Percentiles rank a stretch among this genome's conserved stretches.
Evolutionary conservation across 2,113 vertebrate genomes (phyloP).

Genomic region (Pollimyrus isidori): DNA sequence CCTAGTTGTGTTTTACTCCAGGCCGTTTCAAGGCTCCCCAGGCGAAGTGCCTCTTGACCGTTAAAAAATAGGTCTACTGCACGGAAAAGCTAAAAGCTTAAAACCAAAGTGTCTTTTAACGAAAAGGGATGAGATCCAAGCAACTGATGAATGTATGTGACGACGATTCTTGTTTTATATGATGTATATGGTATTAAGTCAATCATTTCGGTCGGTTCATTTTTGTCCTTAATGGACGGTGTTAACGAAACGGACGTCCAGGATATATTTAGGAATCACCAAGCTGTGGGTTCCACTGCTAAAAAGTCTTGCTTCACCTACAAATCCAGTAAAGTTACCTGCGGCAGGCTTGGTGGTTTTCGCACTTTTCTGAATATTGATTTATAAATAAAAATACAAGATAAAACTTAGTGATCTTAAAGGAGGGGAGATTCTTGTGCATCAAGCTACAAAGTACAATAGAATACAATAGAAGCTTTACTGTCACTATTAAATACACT

Average conservation of each 20-base stretch:
- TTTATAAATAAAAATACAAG: too few relatives aligned
- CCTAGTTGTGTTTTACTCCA: constrained; percentile 35
- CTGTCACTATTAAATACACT: too few relatives aligned
- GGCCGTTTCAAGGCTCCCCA: constrained; percentile 54
- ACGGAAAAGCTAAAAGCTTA: constrained; percentile 16
- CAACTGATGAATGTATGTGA: neutral
- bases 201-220: neutral
- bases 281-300: neutral
- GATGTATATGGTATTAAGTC: neutral
- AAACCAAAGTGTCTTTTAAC: neutral
- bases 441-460: too few relatives aligned
- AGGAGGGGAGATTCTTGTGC: too few relatives aligned
- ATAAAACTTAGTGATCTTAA: too few relatives aligned
- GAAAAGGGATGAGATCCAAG: neutral
- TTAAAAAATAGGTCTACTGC: neutral
- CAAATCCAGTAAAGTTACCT: neutral
- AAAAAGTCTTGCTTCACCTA: neutral
- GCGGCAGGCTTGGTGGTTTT: neutral
- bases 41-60: neutral
- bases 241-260: neutral
- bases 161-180: neutral
- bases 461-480: too few relatives aligned
- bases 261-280: neutral
- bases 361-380: neutral
- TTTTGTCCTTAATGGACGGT: neutral